Percentiles rank a stretch among this genome's conserved stretches.
Conservation (phyloP, 1,140 invertebrate genomes). For the Lucilia sericata region DNA sequence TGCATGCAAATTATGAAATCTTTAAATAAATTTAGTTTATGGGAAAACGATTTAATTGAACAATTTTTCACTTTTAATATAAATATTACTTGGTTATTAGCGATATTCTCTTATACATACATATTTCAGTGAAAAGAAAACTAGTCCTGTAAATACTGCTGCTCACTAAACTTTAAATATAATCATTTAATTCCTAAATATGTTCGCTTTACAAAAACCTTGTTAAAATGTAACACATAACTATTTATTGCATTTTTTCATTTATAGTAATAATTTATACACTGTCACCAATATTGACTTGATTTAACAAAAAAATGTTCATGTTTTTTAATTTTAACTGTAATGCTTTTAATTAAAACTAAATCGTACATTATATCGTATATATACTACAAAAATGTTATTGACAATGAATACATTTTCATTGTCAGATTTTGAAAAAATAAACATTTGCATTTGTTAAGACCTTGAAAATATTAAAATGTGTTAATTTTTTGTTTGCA, state of each 20-base stretch:
- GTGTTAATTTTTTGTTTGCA: not conserved
- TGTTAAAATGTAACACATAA: not conserved
- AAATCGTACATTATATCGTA: not conserved
- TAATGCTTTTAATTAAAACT: not conserved
- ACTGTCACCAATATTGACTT: too few relatives aligned
- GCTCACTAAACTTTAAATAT: too few relatives aligned
- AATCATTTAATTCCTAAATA: too few relatives aligned
- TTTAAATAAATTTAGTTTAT: too few relatives aligned
- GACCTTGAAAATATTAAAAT: slow-evolving; percentile 4
- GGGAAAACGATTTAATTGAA: too few relatives aligned
- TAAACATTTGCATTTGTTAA: not conserved
- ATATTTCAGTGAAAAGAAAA: too few relatives aligned
- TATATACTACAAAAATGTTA: not conserved
- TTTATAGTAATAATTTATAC: not conserved
- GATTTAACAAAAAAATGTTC: not conserved
- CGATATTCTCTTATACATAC: too few relatives aligned
- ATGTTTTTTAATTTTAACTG: not conserved
- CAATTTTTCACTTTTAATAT: too few relatives aligned
- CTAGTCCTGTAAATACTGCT: too few relatives aligned
- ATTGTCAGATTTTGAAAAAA: not conserved
- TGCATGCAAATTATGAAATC: too few relatives aligned
- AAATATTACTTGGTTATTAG: too few relatives aligned
- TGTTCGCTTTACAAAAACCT: not conserved
- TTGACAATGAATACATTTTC: slow-evolving; percentile 11
- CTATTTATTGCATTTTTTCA: too few relatives aligned